Evolutionary conservation across 2,888 invertebrate species (phyloP).

Genomic region (Polydrusus pterygomalis): DNA sequence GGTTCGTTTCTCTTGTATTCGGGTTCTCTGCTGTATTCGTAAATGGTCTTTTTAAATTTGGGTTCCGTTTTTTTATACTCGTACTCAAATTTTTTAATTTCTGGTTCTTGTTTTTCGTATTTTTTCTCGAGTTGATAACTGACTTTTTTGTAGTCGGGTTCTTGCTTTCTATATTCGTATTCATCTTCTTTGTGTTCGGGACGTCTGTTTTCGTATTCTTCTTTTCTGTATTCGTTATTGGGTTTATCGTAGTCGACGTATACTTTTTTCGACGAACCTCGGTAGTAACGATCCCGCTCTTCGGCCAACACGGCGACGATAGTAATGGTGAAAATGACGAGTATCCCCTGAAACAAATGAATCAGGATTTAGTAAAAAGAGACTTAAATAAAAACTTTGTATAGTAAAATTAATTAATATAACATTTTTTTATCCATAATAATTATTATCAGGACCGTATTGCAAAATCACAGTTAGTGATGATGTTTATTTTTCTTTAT

Average conservation of each 20-base stretch:
- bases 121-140: neutral
- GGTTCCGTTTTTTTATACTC: neutral
- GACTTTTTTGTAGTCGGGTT: neutral
- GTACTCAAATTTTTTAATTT: constrained; percentile 6
- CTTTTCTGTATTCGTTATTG: too few species aligned
- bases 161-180: neutral
- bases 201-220: neutral
- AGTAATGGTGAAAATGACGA: neutral
- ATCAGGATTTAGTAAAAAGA: neutral
- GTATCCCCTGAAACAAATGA: neutral
- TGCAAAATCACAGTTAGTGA: too few species aligned
- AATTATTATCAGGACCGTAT: too few species aligned
- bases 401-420: too few species aligned
- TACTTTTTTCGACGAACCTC: neutral
- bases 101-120: constrained; percentile 6
- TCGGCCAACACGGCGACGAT: neutral
- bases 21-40: neutral
- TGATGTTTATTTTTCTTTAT: too few species aligned
- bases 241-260: too few species aligned
- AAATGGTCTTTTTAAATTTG: neutral
- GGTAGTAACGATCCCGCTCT: neutral
- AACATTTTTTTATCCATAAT: too few species aligned
- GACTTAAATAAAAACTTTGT: neutral
- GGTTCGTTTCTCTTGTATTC: constrained; percentile 1
- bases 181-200: constrained; percentile 3